Percentiles rank a stretch among this genome's conserved stretches.
Evolutionary conservation across 2,888 invertebrate genomes (phyloP).

Genomic region (Lagria hirta): DNA sequence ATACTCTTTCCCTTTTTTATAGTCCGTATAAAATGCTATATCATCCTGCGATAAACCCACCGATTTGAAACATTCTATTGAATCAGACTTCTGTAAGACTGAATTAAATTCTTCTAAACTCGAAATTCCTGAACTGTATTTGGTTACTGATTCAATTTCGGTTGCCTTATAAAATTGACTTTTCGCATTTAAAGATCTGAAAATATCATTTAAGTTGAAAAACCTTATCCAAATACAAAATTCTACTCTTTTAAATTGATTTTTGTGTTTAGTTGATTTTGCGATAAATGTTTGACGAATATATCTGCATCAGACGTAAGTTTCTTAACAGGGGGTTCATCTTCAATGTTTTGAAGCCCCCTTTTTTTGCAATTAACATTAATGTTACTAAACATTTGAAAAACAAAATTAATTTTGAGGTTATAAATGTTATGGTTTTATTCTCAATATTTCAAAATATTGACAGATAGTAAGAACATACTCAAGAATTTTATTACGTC

Average conservation of each 20-base stretch:
- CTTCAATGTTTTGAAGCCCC: slow-evolving; percentile 24
- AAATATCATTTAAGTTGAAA: slow-evolving; percentile 15
- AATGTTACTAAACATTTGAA: slow-evolving; percentile 13
- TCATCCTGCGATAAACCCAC: slow-evolving; percentile 57
- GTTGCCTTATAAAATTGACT: slow-evolving; percentile 36
- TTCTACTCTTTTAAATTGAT: slow-evolving; percentile 44
- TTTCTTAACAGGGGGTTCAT: slow-evolving; percentile 43
- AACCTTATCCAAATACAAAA: slow-evolving; percentile 8
- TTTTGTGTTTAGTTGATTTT: slow-evolving; percentile 46
- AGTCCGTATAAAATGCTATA: slow-evolving; percentile 56
- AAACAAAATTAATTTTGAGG: slow-evolving; percentile 1
- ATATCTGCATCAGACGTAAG: slow-evolving; percentile 47
- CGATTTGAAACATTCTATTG: slow-evolving; percentile 56
- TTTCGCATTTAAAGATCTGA: slow-evolving; percentile 32
- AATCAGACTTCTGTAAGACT: slow-evolving; percentile 51
- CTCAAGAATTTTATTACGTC: no score
- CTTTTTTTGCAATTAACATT: slow-evolving; percentile 15
- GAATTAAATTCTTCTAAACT: slow-evolving; percentile 55
- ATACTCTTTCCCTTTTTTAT: slow-evolving; percentile 51
- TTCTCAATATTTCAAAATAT: background rate
- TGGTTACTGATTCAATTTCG: slow-evolving; percentile 38
- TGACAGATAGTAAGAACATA: background rate
- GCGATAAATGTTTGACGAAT: slow-evolving; percentile 46
- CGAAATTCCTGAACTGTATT: slow-evolving; percentile 54
- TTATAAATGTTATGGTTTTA: background rate